phyloP scores from a whole-genome alignment of 2,113 vertebrate genomes.

The Daubentonia madagascariensis region DNA sequence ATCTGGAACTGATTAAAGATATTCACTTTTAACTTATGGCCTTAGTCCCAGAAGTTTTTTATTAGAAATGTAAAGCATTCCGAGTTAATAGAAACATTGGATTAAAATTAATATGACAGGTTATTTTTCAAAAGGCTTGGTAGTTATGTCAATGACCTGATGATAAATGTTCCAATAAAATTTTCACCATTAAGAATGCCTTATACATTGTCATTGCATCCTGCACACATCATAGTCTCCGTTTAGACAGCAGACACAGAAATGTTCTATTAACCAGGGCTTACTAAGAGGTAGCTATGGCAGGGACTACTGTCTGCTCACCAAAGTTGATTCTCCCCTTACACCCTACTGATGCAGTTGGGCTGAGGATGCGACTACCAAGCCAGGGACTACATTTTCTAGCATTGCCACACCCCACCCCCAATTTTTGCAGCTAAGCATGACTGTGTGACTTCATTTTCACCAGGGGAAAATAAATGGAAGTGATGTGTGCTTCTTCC shows the following conservation, averaged over 20 bases:
- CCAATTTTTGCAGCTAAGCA: not conserved
- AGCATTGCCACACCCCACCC: not conserved
- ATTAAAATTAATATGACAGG: slow-evolving; percentile 47
- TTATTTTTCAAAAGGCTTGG: slow-evolving; percentile 56
- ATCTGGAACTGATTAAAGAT: slow-evolving; percentile 53
- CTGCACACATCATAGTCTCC: not conserved
- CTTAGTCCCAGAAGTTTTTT: slow-evolving; percentile 49
- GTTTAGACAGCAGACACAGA: not conserved
- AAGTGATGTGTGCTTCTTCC: not conserved
- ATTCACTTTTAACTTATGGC: slow-evolving; percentile 29
- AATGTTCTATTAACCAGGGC: not conserved
- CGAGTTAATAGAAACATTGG: slow-evolving; percentile 49
- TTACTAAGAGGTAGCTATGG: not conserved
- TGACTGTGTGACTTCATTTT: not conserved
- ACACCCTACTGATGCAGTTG: not conserved
- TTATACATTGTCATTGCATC: not conserved
- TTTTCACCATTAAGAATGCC: not conserved
- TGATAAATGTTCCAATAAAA: not conserved
- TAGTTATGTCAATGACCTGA: not conserved
- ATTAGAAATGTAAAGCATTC: slow-evolving; percentile 37
- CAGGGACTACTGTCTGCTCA: not conserved
- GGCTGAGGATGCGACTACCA: not conserved
- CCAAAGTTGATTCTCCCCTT: not conserved
- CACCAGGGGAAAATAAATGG: not conserved
- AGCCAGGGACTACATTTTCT: not conserved